Base-by-base conservation (phyloP, 2,113 vertebrate genomes). In the Lophotis ruficrista region DNA sequence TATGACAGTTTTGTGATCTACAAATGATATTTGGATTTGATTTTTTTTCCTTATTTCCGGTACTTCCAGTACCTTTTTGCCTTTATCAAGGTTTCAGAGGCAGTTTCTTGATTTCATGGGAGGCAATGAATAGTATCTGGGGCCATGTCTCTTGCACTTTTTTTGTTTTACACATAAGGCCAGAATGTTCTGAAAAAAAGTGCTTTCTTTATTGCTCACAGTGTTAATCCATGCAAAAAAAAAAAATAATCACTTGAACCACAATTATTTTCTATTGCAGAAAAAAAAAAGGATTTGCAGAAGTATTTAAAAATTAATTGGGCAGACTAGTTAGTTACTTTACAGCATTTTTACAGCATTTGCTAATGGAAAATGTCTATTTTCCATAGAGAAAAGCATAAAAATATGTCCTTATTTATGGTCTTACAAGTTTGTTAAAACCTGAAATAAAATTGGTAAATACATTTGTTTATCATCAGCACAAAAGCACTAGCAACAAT, bases 401-500 rank as follows among this genome's bases (percentile, higher is more conserved):
- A 50, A 61, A 60, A 47, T 20, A 38, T 48, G 35, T 71, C 19
- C 14, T 73, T 85, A n/a, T 65, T 80, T 77, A 20, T 50, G 12
- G 35, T 57, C 41, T 71, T 65, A 53, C 9, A 30, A 6, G 27
- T 53, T 64, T 81, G 33, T 83, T 85, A 80, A 68, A 85, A 64
- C 13, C 22, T 43, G 10, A 31, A 64, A 78, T 78, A 75, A 79
- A 65, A 53, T 28, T 43, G 27, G 56, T 47, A 30, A 56, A 60
- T 38, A 12, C 3, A 9, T 66, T 45, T 78, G 7, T 68, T 80
- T 51, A 27, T 54, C 50, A 28, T 62, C 7, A 7, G 18, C 12
- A 38, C 10, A 37, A n/a, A 88, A 65, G 12, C 0, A 0, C 37
- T 68, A 7, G 43, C 30, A 83, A 6, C 54, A 33, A 7, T 45